Evolutionary conservation across 2,888 invertebrate species (phyloP), one percentile per base, ranked within the genome.

Genomic region (Drosophila setosimentum): DNA sequence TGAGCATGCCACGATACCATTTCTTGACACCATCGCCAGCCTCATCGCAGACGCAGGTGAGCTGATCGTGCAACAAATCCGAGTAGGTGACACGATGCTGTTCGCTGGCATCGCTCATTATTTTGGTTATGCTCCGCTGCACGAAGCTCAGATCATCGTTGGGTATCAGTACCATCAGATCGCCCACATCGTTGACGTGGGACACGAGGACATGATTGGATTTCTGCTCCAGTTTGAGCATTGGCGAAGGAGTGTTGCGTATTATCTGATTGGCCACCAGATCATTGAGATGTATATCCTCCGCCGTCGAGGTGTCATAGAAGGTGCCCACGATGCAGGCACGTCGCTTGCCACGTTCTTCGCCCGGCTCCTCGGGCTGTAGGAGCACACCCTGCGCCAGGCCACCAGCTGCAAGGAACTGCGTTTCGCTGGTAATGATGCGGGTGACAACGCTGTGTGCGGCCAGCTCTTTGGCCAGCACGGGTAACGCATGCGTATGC

Each of bases 241-340:
- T 85, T 0, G 93, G 93, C 7, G 87, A 75, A 13, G 91, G 89
- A 5, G 92, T 92, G n/a, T 89, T 89, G 66, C 91, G 88, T 13
- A 91, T 94, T 89, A 94, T 95, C 92, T 93, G 94, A 91, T 94
- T 94, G 50, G 94, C 92, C 62, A 96, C 93, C 86, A 95, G 92
- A 78, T 94, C 94, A 92, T 96, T 96, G 65, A 96, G 92, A 92
- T 96, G 95, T 62, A 96, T 92, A 91, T 96, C 96, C 48, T 94
- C 94, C 42, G 77, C 59, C 40, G 95, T 95, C 45, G 94, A 94
- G 11, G 96, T 96, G 92, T 96, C 96, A 91, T 94, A 96, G 61
- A 96, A 94, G 37, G 95, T 94, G 59, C 95, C 94, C 53, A 94
- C 94, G 33, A 95, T 94, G 78, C 94, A 92, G 3, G 87, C 87